A percentile compares a stretch with the other conserved stretches of the same genome.
phyloP scores from a whole-genome alignment of 2,888 invertebrate species.

The Ellobium chinense region DNA sequence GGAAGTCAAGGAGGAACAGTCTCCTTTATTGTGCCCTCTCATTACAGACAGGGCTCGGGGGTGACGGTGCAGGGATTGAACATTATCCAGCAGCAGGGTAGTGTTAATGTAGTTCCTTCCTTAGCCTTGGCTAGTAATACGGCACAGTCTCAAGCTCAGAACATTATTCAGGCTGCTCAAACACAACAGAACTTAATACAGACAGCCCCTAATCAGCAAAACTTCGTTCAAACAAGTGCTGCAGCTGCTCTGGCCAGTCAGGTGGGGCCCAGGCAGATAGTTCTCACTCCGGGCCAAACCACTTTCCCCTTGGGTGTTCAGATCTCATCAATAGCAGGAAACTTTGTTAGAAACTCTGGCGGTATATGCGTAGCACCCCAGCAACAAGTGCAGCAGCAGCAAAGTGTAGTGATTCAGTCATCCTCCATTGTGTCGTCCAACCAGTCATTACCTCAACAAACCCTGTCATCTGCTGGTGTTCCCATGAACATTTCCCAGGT shows the following conservation, averaged over 20 bases:
- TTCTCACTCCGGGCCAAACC: conserved; percentile 14
- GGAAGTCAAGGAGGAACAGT: conserved; percentile 38
- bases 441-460: conserved; percentile 3
- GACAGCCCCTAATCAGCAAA: not conserved
- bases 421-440: not conserved
- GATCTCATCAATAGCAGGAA: conserved; percentile 34
- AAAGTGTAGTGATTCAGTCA: conserved; percentile 36
- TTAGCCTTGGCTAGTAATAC: conserved; percentile 24
- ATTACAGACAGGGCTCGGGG: conserved; percentile 34
- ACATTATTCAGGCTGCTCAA: conserved; percentile 21
- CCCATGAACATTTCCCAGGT: conserved; percentile 28
- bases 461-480: not conserved
- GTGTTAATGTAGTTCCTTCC: conserved; percentile 37
- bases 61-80: conserved; percentile 38
- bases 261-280: conserved; percentile 28
- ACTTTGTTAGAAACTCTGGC: conserved; percentile 37
- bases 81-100: conserved; percentile 36
- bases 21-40: conserved; percentile 42
- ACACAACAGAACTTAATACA: conserved; percentile 23
- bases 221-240: not conserved
- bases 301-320: conserved; percentile 41
- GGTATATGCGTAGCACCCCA: conserved; percentile 25
- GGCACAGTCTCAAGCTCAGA: conserved; percentile 25
- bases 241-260: not conserved
- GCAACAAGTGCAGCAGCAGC: conserved; percentile 28